A percentile compares a stretch with the other conserved stretches of the same genome.
These are phyloP conservation scores for Andinoacara biseriatus DNA, from an alignment of 2,113 vertebrate genomes.

Conservation along the genomic window DNA sequence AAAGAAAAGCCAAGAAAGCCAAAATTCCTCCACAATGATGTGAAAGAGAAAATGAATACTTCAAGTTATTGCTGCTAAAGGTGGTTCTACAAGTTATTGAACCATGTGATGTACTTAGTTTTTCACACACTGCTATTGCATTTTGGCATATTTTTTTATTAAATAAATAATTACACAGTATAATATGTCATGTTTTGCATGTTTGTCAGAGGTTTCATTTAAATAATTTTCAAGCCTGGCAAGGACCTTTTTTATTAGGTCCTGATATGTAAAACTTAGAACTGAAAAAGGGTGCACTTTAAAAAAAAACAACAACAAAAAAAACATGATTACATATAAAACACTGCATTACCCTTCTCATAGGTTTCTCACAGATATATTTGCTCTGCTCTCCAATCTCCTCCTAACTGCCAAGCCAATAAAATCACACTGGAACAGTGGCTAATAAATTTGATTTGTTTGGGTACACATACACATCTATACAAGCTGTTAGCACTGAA, in stretches of 20 bases:
- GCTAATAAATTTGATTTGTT: slow-evolving; percentile 73
- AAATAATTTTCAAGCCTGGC: no score
- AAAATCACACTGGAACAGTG: slow-evolving; percentile 59
- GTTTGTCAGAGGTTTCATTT: neutral
- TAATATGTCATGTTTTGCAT: neutral
- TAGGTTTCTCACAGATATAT: slow-evolving; percentile 43
- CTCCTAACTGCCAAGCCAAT: slow-evolving; percentile 53
- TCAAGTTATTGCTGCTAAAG: no score
- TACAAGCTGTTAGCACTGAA: slow-evolving; percentile 38
- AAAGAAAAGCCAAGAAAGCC: no score
- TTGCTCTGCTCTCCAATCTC: slow-evolving; percentile 43
- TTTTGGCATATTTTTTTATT: no score
- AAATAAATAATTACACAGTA: neutral
- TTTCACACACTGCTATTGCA: no score
- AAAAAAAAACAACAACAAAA: no score
- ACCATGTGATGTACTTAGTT: no score
- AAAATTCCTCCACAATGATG: no score
- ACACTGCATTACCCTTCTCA: slow-evolving; percentile 39
- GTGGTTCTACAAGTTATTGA: no score
- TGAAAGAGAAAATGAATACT: no score
- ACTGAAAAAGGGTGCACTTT: neutral
- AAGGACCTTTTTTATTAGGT: no score
- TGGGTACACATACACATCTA: slow-evolving; percentile 26
- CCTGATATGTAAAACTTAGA: neutral
- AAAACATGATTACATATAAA: neutral